Percentiles rank a stretch among this genome's conserved stretches.
These are phyloP conservation scores for Oryctolagus cuniculus DNA, from an alignment of 2,113 vertebrate species.

Conservation along the genomic window DNA sequence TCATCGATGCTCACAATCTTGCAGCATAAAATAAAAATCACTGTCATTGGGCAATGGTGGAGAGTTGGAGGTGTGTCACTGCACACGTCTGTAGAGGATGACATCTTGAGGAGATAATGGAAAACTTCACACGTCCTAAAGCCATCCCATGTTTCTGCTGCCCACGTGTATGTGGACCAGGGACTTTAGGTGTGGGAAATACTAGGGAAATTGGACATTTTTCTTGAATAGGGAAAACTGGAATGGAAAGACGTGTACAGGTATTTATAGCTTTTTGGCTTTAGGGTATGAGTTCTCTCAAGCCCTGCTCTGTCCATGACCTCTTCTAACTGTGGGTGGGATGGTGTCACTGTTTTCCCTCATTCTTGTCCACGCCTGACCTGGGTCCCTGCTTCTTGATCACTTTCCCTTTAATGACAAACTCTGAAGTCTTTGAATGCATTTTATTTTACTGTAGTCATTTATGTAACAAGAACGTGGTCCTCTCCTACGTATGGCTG, in stretches of 20 bases:
- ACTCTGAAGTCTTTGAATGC: neutral
- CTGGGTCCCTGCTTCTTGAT: neutral
- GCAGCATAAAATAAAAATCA: conserved; percentile 13
- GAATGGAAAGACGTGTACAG: neutral
- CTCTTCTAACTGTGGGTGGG: neutral
- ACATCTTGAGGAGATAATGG: neutral
- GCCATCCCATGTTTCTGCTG: neutral
- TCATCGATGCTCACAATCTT: neutral
- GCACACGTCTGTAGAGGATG: neutral
- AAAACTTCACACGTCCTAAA: neutral
- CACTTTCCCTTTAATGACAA: neutral
- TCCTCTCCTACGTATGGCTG: neutral
- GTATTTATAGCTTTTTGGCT: neutral
- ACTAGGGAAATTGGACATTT: neutral
- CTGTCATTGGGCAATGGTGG: neutral
- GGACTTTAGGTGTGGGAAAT: neutral
- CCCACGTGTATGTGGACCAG: neutral
- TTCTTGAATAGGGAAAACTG: neutral
- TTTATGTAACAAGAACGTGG: neutral
- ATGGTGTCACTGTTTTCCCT: neutral
- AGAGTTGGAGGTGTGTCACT: neutral
- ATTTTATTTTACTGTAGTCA: neutral
- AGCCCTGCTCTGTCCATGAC: neutral
- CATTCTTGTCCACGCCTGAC: neutral
- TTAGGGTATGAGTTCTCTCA: neutral